phyloP scores from a whole-genome alignment of 2,797 vertebrate genomes.

The Mus minutoides region DNA sequence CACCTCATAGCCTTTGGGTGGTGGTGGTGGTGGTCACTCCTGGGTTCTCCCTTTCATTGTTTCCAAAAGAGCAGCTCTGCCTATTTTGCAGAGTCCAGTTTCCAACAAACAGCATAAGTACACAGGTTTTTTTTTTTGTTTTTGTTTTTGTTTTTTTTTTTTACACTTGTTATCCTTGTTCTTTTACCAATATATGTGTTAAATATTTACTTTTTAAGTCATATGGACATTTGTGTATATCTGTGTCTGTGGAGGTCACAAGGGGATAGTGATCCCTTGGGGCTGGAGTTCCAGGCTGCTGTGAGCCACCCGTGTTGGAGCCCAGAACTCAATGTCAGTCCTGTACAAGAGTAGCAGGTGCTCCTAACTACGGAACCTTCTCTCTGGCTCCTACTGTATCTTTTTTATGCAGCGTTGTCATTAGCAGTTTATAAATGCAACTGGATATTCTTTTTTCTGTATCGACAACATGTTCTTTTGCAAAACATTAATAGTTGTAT shows the following conservation, averaged over 20 bases:
- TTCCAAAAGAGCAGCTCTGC: not conserved
- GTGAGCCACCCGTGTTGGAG: not conserved
- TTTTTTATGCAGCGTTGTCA: constrained; percentile 9
- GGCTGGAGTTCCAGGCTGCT: not conserved
- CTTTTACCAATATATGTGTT: not conserved
- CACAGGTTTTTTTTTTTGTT: too few species aligned
- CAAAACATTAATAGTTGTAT: not conserved
- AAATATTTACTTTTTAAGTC: not conserved
- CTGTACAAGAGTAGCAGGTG: not conserved
- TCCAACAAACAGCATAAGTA: not conserved
- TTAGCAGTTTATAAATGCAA: constrained; percentile 6
- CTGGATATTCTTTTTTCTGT: not conserved
- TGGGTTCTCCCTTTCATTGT: not conserved
- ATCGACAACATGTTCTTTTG: not conserved
- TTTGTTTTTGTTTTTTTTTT: too few species aligned
- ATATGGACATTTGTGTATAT: not conserved
- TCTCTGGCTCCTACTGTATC: not conserved
- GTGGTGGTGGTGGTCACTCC: too few species aligned
- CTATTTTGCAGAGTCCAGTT: not conserved
- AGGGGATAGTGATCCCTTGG: not conserved
- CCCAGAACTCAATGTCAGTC: not conserved
- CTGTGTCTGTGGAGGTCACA: not conserved
- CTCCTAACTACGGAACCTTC: too few species aligned
- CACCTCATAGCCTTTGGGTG: not conserved
- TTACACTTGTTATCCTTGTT: not conserved